Base-by-base conservation (phyloP, 2,797 vertebrate species). In the Poliocrania exsul region DNA sequence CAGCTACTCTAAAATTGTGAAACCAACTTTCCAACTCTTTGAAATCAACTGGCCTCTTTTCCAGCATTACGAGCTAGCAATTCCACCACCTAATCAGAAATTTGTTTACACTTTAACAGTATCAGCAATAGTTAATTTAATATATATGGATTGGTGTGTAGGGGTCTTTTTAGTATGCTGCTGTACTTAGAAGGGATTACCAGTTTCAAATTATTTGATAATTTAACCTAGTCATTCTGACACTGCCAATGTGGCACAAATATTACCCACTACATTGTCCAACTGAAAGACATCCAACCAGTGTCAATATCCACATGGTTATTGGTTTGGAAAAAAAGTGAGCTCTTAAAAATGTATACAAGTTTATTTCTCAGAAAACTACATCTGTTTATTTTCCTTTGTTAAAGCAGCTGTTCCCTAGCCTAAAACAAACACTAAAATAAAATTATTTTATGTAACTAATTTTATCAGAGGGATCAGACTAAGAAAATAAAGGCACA, bases 301-400 rank as follows among this genome's bases (percentile, higher is more conserved):
- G 47, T 78, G 42, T 67, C 42, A 92, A 79, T 88, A 84, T 28
- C 1, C 53, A 77, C 46, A 38, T 3, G 10, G 38, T 20, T 74
- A 90, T 1, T 2, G 0, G 3, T 47, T 87, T 28, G 6, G 0
- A 47, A 54, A 53, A 40, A 33, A 44, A 2, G 5, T 4, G 18
- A 79, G 9, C 31, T 78, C 77, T 64, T 25, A 80, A 85, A 94
- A 67, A 86, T 16, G 1, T 11, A 18, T 21, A 62, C 3, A 10
- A 10, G 33, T 46, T 88, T 46, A 44, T 58, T 72, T 64, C 18
- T 66, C 56, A 80, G 25, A 77, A 94, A 85, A 73, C 14, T 17
- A 29, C 7, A 42, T 54, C 21, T 58, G 16, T 49, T 77, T 64
- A 11, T 72, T 71, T 66, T 42, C 60, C 12, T 75, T 81, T 42